Percentiles rank a stretch among this genome's conserved stretches.
These are phyloP conservation scores for Corydoras maculifer DNA, from an alignment of 2,113 vertebrate genomes.

Conservation along the genomic window DNA sequence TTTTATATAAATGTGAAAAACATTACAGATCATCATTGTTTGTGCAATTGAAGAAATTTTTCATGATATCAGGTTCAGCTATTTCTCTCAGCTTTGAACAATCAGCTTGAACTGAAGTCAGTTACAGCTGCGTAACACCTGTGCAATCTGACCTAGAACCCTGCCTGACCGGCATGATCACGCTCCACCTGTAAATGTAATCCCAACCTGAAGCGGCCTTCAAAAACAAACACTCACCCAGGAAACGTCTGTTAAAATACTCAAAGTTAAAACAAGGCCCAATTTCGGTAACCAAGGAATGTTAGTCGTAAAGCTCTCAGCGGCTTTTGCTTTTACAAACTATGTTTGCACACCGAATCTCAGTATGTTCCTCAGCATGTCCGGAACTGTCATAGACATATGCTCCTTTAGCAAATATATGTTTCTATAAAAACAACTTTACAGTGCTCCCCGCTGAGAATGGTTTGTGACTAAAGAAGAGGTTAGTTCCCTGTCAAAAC, in stretches of 20 bases:
- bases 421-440: not conserved
- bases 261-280: not conserved
- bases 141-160: too few relatives aligned
- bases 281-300: slow-evolving; percentile 2
- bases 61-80: too few relatives aligned
- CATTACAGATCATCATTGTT: too few relatives aligned
- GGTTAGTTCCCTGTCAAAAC: not conserved
- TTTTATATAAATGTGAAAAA: too few relatives aligned
- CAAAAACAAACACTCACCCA: slow-evolving; percentile 14
- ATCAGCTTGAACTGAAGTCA: too few relatives aligned
- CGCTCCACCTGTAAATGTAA: not conserved
- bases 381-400: slow-evolving; percentile 19
- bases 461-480: not conserved
- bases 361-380: slow-evolving; percentile 18
- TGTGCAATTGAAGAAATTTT: too few relatives aligned
- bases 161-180: not conserved
- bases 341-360: slow-evolving; percentile 30
- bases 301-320: slow-evolving; percentile 6
- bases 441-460: not conserved
- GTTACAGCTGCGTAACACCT: too few relatives aligned
- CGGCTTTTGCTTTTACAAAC: slow-evolving; percentile 21
- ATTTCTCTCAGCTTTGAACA: too few relatives aligned
- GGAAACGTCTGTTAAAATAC: not conserved
- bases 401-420: slow-evolving; percentile 16
- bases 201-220: not conserved